Evolutionary conservation across 2,888 invertebrate genomes (phyloP), one percentile per base, ranked within the genome.

Genomic region (Cinara cedri): DNA sequence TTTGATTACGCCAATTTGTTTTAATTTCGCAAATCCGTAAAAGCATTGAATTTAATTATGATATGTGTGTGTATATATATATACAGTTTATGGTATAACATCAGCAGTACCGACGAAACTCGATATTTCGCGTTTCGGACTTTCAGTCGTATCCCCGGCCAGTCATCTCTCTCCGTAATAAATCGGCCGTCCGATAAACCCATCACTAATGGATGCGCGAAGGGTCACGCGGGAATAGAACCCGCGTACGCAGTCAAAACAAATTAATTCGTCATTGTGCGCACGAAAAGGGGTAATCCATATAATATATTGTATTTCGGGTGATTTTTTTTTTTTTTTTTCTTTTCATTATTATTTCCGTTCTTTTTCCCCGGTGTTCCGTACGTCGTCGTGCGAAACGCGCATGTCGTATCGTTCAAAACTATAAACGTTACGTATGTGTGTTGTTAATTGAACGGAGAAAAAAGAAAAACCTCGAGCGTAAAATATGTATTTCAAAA

Each of bases 131-230:
- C 46, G 26, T 72, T 72, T 70, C 57, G 71, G 44, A 44, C 71
- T 16, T 51, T 26, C 26, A n/a, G 46, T 11, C 16, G 13, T 34
- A 1, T 42, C 4, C 63, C 19, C 34, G 13, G 2, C 44, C 6
- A 16, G 60, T 10, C 60, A 57, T 57, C 14, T 21, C 55, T 57
- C 66, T 16, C 49, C 26, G 49, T 62, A 49, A 72, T 51, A 62
- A 72, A 72, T 72, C 72, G 72, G 60, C 72, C 72, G 72, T 72
- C 72, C 49, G 60, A 62, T 49, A 62, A 62, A 72, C 72, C 72
- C 72, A 72, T 72, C 72, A 19, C 72, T 72, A 72, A 72, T 72
- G 72, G 72, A 72, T 51, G 72, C 62, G 16, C 51, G 21, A 49
- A 62, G 72, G 72, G 72, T 72, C 72, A 49, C 14, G 13, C 14